Conservation (phyloP, 1,140 invertebrate genomes). For the Drosophila simulans region DNA sequence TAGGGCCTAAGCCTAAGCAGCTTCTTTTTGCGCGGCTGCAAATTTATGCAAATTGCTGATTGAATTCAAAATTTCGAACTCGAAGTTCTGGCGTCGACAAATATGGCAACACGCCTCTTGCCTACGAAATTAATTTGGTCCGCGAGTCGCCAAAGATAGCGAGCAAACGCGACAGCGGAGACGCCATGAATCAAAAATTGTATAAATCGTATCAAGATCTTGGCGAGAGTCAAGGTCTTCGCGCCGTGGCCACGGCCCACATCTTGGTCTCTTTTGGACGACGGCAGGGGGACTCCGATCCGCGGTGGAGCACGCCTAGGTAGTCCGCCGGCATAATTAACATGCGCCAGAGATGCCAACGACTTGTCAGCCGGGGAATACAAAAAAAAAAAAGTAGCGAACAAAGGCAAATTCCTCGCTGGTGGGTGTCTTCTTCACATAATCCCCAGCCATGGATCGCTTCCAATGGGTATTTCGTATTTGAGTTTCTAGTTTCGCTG, state of each 20-base stretch:
- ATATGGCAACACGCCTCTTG: slow-evolving; percentile 67
- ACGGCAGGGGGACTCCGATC: slow-evolving; percentile 1
- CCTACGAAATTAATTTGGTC: slow-evolving; percentile 67
- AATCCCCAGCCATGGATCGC: slow-evolving; percentile 25
- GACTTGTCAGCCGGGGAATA: slow-evolving; percentile 39
- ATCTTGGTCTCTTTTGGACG: slow-evolving; percentile 36
- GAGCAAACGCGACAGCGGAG: slow-evolving; percentile 18
- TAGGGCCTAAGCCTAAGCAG: slow-evolving; percentile 49
- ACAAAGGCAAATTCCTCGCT: slow-evolving; percentile 25
- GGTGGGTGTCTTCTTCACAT: slow-evolving; percentile 53
- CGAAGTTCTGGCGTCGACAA: slow-evolving; percentile 61
- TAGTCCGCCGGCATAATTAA: slow-evolving; percentile 70
- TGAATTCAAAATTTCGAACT: slow-evolving; percentile 69
- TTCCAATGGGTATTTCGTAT: slow-evolving; percentile 17
- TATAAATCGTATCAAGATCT: slow-evolving; percentile 81
- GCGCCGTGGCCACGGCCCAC: slow-evolving; percentile 69
- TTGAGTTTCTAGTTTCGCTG: slow-evolving; percentile 39
- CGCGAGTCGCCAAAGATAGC: slow-evolving; percentile 43
- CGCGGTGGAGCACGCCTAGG: slow-evolving; percentile 10
- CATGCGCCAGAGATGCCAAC: slow-evolving; percentile 77
- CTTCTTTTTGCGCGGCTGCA: slow-evolving; percentile 54
- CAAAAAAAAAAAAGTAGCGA: slow-evolving; percentile 31
- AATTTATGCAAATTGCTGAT: slow-evolving; percentile 81
- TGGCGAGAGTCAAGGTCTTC: slow-evolving; percentile 76
- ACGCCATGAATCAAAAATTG: slow-evolving; percentile 79